Conservation (phyloP, 2,113 vertebrate species). For the Pelusios castaneus region DNA sequence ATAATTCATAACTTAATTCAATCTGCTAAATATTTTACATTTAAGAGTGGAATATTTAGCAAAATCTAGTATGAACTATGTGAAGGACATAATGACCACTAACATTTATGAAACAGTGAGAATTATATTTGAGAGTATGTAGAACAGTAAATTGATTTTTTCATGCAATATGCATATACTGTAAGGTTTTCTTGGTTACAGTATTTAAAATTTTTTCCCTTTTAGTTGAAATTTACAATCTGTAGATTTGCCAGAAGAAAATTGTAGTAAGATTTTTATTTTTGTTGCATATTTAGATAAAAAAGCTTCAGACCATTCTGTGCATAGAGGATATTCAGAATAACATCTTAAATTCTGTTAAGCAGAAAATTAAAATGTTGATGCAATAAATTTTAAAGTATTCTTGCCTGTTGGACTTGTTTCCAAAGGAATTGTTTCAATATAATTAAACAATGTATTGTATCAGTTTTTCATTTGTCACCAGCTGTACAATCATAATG, state of each 20-base stretch:
- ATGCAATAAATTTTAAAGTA: slow-evolving; percentile 73
- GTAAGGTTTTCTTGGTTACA: slow-evolving; percentile 64
- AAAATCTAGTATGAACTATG: slow-evolving; percentile 40
- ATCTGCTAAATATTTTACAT: slow-evolving; percentile 44
- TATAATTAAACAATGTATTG: neutral
- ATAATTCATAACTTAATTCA: slow-evolving; percentile 44
- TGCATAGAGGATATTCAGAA: slow-evolving; percentile 51
- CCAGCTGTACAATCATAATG: slow-evolving; percentile 57
- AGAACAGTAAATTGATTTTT: slow-evolving; percentile 62
- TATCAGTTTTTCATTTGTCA: neutral
- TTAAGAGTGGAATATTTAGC: slow-evolving; percentile 35
- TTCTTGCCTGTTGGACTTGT: slow-evolving; percentile 43
- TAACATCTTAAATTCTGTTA: slow-evolving; percentile 48
- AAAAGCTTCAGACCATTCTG: slow-evolving; percentile 42
- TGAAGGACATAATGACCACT: slow-evolving; percentile 51
- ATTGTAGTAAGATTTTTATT: slow-evolving; percentile 49
- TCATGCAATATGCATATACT: slow-evolving; percentile 80
- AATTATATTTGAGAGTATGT: slow-evolving; percentile 36
- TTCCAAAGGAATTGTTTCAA: slow-evolving; percentile 33
- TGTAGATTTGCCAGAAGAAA: slow-evolving; percentile 44
- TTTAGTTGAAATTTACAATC: slow-evolving; percentile 41
- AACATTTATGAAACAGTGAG: slow-evolving; percentile 42
- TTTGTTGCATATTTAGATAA: slow-evolving; percentile 49
- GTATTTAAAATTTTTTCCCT: slow-evolving; percentile 38
- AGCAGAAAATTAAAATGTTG: slow-evolving; percentile 35